phyloP scores from a whole-genome alignment of 2,113 vertebrate species.

The Alethe castanea region DNA sequence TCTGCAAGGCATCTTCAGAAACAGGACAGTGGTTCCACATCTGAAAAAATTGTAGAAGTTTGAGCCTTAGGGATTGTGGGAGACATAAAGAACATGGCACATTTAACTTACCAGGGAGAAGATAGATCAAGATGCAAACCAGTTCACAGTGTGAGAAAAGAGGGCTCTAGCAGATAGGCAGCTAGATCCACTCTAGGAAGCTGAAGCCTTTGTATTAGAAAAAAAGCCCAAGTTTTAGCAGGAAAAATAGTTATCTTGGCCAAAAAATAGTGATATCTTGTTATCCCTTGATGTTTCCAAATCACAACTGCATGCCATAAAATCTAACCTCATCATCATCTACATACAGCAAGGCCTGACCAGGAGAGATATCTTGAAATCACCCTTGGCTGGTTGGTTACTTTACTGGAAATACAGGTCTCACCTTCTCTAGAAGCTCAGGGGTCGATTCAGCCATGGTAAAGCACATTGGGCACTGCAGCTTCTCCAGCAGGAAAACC shows the following conservation, averaged over 20 bases:
- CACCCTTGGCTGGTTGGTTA: neutral
- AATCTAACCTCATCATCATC: neutral
- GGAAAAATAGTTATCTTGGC: neutral
- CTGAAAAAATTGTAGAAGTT: neutral
- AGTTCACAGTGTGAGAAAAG: neutral
- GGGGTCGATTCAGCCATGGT: neutral
- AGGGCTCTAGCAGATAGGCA: neutral
- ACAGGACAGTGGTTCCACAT: neutral
- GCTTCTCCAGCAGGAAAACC: neutral
- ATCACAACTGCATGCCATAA: neutral
- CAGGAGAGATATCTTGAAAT: neutral
- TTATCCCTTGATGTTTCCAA: neutral
- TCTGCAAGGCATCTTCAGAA: neutral
- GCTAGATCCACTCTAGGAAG: neutral
- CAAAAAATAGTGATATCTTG: neutral
- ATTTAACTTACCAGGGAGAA: neutral
- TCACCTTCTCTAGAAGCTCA: neutral
- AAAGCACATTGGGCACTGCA: neutral
- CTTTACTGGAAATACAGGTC: neutral
- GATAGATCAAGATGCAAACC: neutral
- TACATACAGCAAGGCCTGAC: neutral
- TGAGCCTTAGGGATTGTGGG: neutral
- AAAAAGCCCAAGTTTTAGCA: neutral
- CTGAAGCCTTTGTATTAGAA: neutral
- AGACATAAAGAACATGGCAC: fast-evolving